phyloP scores from a whole-genome alignment of 1,140 invertebrate genomes.

The Carposina sasakii region DNA sequence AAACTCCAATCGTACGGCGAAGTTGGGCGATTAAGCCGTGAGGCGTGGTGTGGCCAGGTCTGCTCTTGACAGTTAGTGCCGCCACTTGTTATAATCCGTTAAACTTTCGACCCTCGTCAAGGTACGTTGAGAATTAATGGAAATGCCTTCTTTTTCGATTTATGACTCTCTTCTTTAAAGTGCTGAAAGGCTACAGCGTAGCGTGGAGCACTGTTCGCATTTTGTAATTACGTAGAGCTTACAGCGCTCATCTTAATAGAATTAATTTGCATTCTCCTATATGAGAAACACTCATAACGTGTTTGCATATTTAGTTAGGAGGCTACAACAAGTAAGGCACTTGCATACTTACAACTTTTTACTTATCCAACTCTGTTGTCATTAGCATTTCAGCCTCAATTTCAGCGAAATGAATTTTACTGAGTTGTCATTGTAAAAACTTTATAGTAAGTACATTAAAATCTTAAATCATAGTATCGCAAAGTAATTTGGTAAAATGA shows the following conservation, averaged over 20 bases:
- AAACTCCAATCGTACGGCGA: constrained; percentile 66
- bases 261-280: constrained; percentile 43
- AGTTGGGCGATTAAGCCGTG: constrained; percentile 68
- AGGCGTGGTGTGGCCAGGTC: constrained; percentile 61
- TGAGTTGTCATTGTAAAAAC: too few relatives aligned
- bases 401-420: too few relatives aligned
- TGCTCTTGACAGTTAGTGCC: constrained; percentile 66
- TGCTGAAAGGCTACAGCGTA: background rate
- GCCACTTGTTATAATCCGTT: constrained; percentile 68
- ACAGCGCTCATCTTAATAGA: constrained; percentile 36
- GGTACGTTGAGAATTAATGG: constrained; percentile 59
- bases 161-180: constrained; percentile 34
- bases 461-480: too few relatives aligned
- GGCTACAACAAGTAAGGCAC: too few relatives aligned
- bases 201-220: background rate
- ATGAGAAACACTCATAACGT: constrained; percentile 33
- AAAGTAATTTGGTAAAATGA: too few relatives aligned
- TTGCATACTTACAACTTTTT: too few relatives aligned
- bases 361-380: too few relatives aligned
- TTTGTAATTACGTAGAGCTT: constrained; percentile 32
- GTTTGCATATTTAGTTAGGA: too few relatives aligned
- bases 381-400: too few relatives aligned
- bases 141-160: constrained; percentile 46
- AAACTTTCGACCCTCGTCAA: constrained; percentile 67
- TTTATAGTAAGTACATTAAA: too few relatives aligned